Evolutionary conservation across 2,113 vertebrate genomes (phyloP).

Genomic region (Spermophilus dauricus): DNA sequence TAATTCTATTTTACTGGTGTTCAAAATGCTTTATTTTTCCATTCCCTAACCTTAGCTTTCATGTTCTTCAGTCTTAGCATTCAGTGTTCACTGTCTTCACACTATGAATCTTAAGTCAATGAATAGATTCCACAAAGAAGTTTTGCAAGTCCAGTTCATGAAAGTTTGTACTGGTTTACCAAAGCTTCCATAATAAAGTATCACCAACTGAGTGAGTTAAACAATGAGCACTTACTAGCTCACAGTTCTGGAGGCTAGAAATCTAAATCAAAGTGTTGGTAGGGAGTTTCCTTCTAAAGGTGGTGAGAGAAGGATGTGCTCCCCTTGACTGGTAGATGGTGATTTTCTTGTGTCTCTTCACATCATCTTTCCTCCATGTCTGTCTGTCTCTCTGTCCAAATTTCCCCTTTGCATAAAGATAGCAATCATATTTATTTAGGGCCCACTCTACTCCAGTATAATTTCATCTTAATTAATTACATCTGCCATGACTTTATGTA

Average conservation of each 20-base stretch:
- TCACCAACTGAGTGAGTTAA: neutral
- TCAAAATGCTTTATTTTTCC: neutral
- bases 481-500: neutral
- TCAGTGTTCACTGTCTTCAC: neutral
- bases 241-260: neutral
- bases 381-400: neutral
- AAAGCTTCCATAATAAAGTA: neutral
- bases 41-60: neutral
- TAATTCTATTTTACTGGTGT: neutral
- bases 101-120: neutral
- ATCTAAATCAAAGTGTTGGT: neutral
- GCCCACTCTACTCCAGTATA: neutral
- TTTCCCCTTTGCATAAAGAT: neutral
- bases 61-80: neutral
- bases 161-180: neutral
- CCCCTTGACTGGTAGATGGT: neutral
- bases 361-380: neutral
- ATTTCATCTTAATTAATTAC: neutral
- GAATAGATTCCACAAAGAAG: neutral
- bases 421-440: neutral
- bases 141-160: neutral
- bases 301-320: fast-evolving
- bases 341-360: neutral
- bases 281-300: neutral
- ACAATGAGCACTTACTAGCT: neutral